Percentiles rank a stretch among this genome's conserved stretches.
phyloP scores from a whole-genome alignment of 2,797 vertebrate species.

The Aythya fuligula region DNA sequence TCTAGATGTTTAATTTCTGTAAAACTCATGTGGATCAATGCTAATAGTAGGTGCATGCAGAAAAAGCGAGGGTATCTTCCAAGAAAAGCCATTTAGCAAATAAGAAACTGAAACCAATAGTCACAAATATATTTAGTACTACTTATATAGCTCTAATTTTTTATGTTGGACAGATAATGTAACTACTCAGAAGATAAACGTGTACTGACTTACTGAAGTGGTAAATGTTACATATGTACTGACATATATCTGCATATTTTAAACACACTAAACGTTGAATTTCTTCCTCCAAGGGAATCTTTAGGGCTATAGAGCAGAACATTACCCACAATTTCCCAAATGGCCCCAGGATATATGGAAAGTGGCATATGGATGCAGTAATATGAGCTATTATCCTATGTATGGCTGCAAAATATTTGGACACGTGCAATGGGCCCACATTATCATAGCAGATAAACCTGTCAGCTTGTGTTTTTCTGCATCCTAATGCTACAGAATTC shows the following conservation, averaged over 20 bases:
- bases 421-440: neutral
- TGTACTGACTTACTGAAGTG: neutral
- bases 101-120: conserved; percentile 16
- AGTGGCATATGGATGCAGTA: neutral
- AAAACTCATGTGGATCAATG: conserved; percentile 23
- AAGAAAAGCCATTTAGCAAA: conserved; percentile 49
- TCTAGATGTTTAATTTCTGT: conserved; percentile 22
- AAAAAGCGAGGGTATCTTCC: conserved; percentile 3
- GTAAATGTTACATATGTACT: neutral
- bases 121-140: neutral
- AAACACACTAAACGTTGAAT: neutral
- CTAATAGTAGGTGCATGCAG: conserved; percentile 3
- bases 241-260: neutral
- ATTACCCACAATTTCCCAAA: conserved; percentile 6
- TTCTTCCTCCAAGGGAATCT: neutral
- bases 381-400: neutral
- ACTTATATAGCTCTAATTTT: neutral
- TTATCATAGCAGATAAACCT: neutral
- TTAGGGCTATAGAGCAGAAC: neutral
- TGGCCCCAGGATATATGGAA: neutral
- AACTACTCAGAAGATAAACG: conserved; percentile 14
- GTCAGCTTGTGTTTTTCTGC: neutral
- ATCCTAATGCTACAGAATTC: neutral
- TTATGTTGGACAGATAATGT: neutral
- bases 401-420: neutral